Conservation (phyloP, 1,140 invertebrate species). For the Bombus pascuorum region DNA sequence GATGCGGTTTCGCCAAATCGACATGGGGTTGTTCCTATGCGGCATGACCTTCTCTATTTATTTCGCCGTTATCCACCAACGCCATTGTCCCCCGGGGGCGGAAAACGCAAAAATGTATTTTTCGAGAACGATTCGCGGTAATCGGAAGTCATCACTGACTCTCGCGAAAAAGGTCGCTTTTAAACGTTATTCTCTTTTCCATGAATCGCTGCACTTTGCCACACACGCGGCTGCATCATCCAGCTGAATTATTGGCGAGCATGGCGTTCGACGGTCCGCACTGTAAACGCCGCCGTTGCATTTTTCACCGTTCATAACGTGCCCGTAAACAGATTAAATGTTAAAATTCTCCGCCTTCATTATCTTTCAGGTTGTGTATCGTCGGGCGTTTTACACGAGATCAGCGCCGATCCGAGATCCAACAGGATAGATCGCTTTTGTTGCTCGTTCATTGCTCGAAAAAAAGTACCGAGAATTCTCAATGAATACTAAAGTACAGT, state of each 20-base stretch:
- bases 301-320: background rate
- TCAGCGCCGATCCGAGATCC: too few relatives aligned
- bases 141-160: conserved; percentile 45
- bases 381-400: too few relatives aligned
- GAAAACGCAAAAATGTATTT: conserved; percentile 47
- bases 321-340: conserved; percentile 15
- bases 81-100: conserved; percentile 19
- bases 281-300: background rate
- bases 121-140: conserved; percentile 49
- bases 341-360: background rate
- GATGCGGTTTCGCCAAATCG: conserved; percentile 26
- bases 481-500: too few relatives aligned
- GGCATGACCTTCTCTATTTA: conserved; percentile 25
- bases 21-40: conserved; percentile 21
- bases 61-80: conserved; percentile 14
- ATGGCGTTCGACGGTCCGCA: background rate
- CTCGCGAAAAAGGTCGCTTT: conserved; percentile 39
- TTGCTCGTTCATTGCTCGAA: too few relatives aligned
- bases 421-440: too few relatives aligned
- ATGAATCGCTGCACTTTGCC: conserved; percentile 12
- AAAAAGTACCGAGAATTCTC: too few relatives aligned
- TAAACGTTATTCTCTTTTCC: conserved; percentile 44
- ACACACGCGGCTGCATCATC: background rate
- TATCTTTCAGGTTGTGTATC: background rate
- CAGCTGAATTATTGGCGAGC: background rate